Base-by-base conservation (phyloP, 2,888 invertebrate species). In the Diploptera punctata region DNA sequence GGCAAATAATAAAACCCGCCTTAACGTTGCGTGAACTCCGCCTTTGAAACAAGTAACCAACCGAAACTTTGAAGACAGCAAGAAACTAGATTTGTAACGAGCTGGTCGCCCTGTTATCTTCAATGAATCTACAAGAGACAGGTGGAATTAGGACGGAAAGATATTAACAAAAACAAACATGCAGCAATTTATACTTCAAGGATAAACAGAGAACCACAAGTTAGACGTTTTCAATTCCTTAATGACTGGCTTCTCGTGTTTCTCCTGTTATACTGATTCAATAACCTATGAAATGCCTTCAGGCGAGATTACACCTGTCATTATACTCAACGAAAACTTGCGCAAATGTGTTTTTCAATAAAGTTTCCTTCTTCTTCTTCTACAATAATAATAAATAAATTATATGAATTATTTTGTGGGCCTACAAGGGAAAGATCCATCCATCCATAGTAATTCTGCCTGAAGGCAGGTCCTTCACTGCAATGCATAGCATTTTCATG, bases 31-130 rank as follows among this genome's bases (percentile, higher is more conserved):
- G n/a, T 29, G 44, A 47, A 47, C 65, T 47, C 65, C 65, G 29
- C 65, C 65, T 47, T 44, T 47, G 65, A 24, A 18, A 38, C 44
- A 44, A 47, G 16, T 47, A 65, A 65, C 65, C 44, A 62, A 13
- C 52, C 7, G 26, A 57, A 13, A 3, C 24, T 16, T 24, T 3
- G 2, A 19, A n/a, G 29, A n/a, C 26, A 33, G 5, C 13, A n/a
- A 29, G 24, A 29, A 57, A 57, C 57, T 16, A 13, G 54, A 24
- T 54, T 57, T 13, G 0, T 57, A 57, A 31, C 31, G 31, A 54
- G 19, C 3, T 54, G n/a, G 47, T 47, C 3, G 47, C 10, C n/a
- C n/a, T n/a, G 47, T n/a, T 47, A 60, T 60, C 29, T 21, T n/a
- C 26, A 65, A 9, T n/a, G 43, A 29, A 65, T 44, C 43, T 65